phyloP scores from a whole-genome alignment of 1,140 invertebrate genomes.

The Tribolium castaneum region DNA sequence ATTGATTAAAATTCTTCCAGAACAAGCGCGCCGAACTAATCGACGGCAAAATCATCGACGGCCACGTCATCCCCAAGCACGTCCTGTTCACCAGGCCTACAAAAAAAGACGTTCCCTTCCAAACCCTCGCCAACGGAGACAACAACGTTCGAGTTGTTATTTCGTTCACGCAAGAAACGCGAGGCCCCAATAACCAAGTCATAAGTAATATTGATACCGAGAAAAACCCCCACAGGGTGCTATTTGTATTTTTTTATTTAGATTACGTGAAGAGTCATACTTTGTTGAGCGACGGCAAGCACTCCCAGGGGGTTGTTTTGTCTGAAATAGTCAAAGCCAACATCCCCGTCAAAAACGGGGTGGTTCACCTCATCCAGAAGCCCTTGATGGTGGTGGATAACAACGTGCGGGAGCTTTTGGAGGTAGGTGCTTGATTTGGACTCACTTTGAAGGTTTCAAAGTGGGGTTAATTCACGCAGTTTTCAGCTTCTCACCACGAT shows the following conservation, averaged over 20 bases:
- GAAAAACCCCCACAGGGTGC: not conserved
- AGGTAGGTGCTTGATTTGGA: conserved; percentile 71
- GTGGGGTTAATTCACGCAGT: conserved; percentile 18
- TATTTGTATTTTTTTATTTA: conserved; percentile 62
- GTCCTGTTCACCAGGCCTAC: conserved; percentile 89
- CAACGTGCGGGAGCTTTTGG: conserved; percentile 83
- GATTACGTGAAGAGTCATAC: conserved; percentile 91
- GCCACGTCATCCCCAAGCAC: conserved; percentile 88
- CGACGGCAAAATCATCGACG: conserved; percentile 87
- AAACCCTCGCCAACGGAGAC: conserved; percentile 84
- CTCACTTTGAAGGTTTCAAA: not conserved
- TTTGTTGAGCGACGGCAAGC: conserved; percentile 77
- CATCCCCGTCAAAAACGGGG: conserved; percentile 92
- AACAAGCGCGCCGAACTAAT: conserved; percentile 69
- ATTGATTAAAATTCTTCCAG: conserved; percentile 41
- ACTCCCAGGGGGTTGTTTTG: conserved; percentile 83
- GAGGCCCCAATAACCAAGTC: conserved; percentile 49
- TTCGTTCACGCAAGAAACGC: conserved; percentile 69
- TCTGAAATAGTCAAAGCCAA: conserved; percentile 91
- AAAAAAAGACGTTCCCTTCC: conserved; percentile 74
- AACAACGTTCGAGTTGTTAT: conserved; percentile 85
- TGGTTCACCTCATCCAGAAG: conserved; percentile 90
- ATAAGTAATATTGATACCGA: conserved; percentile 49
- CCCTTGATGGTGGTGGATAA: conserved; percentile 91
- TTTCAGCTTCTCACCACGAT: conserved; percentile 20